Evolutionary conservation across 2,113 vertebrate species (phyloP).

Genomic region (Petaurus breviceps): DNA sequence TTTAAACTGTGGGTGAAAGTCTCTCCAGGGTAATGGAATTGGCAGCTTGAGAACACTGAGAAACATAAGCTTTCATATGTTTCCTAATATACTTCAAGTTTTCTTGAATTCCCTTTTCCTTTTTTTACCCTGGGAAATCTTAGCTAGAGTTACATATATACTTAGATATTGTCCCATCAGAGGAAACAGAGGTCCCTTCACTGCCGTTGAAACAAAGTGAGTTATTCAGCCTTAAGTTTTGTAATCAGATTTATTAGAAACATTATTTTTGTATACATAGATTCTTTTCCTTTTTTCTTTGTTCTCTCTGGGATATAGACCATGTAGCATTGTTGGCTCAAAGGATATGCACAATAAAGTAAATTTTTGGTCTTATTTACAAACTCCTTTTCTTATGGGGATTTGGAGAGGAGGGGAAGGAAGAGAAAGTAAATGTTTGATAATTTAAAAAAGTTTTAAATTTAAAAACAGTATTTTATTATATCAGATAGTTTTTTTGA

Average conservation of each 20-base stretch:
- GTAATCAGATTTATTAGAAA: neutral
- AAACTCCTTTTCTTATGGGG: neutral
- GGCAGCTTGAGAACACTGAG: neutral
- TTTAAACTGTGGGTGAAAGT: too few species aligned
- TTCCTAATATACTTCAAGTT: neutral
- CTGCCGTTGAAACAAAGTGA: neutral
- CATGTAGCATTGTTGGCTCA: neutral
- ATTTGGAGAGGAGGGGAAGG: neutral
- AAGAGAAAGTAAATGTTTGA: neutral
- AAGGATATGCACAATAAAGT: neutral
- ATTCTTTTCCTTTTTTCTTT: neutral
- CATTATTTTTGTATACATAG: neutral
- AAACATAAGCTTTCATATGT: neutral
- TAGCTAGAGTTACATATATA: neutral
- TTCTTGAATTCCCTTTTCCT: neutral
- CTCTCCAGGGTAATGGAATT: neutral
- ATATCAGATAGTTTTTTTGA: neutral
- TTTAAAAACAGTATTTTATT: neutral
- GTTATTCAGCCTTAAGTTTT: neutral
- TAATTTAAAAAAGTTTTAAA: neutral
- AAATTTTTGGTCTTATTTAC: neutral
- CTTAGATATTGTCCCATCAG: neutral
- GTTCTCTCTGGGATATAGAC: neutral
- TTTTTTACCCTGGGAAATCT: neutral
- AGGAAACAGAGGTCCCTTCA: neutral